phyloP scores from a whole-genome alignment of 2,113 vertebrate genomes.

The Semnornis frantzii region DNA sequence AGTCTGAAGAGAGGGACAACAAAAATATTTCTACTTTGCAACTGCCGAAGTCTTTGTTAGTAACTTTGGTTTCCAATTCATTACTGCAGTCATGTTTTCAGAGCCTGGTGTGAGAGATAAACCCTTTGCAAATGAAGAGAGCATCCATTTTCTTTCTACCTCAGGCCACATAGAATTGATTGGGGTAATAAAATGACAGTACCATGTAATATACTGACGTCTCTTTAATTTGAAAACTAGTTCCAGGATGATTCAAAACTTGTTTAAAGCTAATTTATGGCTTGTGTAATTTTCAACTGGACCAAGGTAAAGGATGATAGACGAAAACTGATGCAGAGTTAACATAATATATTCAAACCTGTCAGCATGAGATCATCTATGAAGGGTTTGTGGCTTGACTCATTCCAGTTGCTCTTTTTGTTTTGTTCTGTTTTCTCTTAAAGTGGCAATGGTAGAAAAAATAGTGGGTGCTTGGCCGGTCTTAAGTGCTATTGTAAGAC shows the following conservation, averaged over 20 bases:
- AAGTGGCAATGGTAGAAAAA: conserved; percentile 13
- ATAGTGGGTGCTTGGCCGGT: not conserved
- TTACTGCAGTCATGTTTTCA: conserved; percentile 80
- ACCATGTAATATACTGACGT: conserved; percentile 82
- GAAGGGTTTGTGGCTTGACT: not conserved
- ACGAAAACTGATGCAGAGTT: conserved; percentile 75
- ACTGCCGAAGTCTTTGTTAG: conserved; percentile 79
- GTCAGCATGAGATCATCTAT: conserved; percentile 32
- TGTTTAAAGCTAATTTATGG: conserved; percentile 91
- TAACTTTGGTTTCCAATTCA: conserved; percentile 80
- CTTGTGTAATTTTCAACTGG: conserved; percentile 75
- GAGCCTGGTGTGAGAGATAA: conserved; percentile 89
- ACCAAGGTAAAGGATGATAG: conserved; percentile 76
- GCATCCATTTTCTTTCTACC: conserved; percentile 80
- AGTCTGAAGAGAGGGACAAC: conserved; percentile 28
- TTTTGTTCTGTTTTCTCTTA: not conserved
- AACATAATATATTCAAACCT: conserved; percentile 76
- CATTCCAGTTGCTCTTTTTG: not conserved
- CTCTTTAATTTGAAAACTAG: conserved; percentile 86
- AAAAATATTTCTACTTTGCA: conserved; percentile 40
- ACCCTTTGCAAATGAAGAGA: conserved; percentile 83
- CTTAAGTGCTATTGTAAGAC: not conserved
- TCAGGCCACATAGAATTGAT: conserved; percentile 85
- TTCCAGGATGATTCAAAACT: conserved; percentile 81
- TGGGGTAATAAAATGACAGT: conserved; percentile 90